Percentiles rank a stretch among this genome's conserved stretches.
These are phyloP conservation scores for Labrus mixtus DNA, from an alignment of 2,113 vertebrate species.

Conservation along the genomic window DNA sequence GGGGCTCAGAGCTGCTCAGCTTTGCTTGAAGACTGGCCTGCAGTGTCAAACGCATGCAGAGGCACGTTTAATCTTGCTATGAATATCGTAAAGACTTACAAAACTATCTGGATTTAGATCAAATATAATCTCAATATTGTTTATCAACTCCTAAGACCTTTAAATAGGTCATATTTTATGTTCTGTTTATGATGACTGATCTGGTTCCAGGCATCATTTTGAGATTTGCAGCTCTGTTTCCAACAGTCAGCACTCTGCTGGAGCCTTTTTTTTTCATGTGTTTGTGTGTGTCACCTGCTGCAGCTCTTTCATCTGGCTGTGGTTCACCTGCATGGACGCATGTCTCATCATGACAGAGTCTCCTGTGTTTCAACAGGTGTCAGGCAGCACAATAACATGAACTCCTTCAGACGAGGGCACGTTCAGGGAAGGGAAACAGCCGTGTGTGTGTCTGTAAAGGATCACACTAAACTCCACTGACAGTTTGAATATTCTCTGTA, in stretches of 20 bases:
- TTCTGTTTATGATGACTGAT: background rate
- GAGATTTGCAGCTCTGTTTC: background rate
- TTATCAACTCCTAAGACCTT: background rate
- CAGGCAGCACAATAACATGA: conserved; percentile 44
- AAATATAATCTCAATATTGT: background rate
- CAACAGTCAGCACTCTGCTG: background rate
- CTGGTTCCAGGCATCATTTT: background rate
- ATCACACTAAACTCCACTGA: background rate
- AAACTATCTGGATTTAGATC: background rate
- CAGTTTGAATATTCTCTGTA: background rate
- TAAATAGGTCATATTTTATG: background rate
- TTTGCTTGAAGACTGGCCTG: conserved; percentile 42
- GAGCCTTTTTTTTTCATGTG: background rate
- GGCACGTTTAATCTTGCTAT: conserved; percentile 34
- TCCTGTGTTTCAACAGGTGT: conserved; percentile 75
- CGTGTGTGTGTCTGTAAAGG: background rate
- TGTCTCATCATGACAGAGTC: conserved; percentile 74
- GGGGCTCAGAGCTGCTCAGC: conserved; percentile 62
- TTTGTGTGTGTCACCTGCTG: conserved; percentile 60
- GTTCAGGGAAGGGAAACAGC: background rate
- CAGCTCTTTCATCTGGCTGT: conserved; percentile 37
- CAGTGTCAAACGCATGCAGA: conserved; percentile 35
- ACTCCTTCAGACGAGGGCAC: conserved; percentile 32
- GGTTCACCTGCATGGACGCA: conserved; percentile 67
- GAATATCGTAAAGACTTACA: background rate